phyloP scores from a whole-genome alignment of 2,888 invertebrate species.

The Operophtera brumata region DNA sequence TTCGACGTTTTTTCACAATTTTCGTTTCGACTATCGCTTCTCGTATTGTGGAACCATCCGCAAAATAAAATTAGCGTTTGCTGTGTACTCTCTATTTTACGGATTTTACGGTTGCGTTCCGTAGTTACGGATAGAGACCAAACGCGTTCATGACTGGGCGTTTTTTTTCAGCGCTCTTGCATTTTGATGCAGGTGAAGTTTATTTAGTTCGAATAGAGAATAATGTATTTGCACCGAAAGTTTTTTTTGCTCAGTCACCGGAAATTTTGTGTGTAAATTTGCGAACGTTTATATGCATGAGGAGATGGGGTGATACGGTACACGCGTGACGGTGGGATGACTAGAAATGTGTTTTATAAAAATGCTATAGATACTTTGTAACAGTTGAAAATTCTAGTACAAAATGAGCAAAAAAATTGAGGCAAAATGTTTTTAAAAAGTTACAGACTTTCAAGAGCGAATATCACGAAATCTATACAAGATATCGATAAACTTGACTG shows the following conservation, averaged over 20 bases:
- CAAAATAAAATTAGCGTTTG: slow-evolving; percentile 43
- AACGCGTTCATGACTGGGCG: slow-evolving; percentile 21
- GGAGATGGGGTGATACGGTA: not conserved
- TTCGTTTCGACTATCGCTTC: slow-evolving; percentile 30
- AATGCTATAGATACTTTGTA: no score
- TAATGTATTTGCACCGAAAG: slow-evolving; percentile 31
- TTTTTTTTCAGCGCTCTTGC: slow-evolving; percentile 18
- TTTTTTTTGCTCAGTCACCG: slow-evolving; percentile 21
- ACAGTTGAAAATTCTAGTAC: no score
- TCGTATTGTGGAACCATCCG: slow-evolving; percentile 33
- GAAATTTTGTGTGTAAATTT: slow-evolving; percentile 14
- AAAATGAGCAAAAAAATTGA: no score
- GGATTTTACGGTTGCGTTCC: slow-evolving; percentile 26
- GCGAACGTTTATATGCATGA: not conserved
- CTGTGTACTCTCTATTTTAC: slow-evolving; percentile 37
- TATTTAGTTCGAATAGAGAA: slow-evolving; percentile 35
- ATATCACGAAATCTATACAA: no score
- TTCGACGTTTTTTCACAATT: slow-evolving; percentile 36
- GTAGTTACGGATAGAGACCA: slow-evolving; percentile 17
- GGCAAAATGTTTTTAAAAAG: no score
- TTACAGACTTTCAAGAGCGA: no score
- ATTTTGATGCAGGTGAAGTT: slow-evolving; percentile 30
- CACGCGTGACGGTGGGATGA: not conserved
- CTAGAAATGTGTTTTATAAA: not conserved
- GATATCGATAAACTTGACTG: no score